Percentiles rank a stretch among this genome's conserved stretches.
Conservation (phyloP, 1,140 invertebrate genomes). For the Solenopsis fugax region DNA sequence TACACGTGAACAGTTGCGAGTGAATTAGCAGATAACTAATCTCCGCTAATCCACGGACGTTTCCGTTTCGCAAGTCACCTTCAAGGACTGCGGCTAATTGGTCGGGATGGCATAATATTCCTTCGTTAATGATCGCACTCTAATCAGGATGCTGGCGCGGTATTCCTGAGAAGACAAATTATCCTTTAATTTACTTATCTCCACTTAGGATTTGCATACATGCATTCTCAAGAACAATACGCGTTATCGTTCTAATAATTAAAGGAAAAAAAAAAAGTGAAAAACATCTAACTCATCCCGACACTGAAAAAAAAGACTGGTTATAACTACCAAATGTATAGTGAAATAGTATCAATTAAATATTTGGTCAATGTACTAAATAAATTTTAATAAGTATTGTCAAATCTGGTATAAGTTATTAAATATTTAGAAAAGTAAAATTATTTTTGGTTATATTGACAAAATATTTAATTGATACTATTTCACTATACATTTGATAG, state of each 20-base stretch:
- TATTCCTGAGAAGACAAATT: not conserved
- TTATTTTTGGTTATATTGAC: no score
- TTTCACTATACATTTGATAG: no score
- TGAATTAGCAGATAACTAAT: conserved; percentile 12
- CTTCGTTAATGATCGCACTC: conserved; percentile 13
- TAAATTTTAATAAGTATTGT: no score
- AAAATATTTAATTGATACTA: no score
- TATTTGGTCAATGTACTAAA: no score
- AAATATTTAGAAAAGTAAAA: no score
- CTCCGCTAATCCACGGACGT: not conserved
- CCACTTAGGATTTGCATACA: not conserved
- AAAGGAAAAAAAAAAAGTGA: not conserved
- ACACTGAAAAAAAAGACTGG: no score
- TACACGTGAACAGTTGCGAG: not conserved
- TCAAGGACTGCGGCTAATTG: conserved; percentile 34
- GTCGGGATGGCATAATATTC: not conserved
- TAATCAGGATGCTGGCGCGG: not conserved
- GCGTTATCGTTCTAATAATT: not conserved
- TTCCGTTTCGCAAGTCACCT: conserved; percentile 19
- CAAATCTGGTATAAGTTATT: no score
- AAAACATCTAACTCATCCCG: not conserved
- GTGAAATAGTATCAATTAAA: no score
- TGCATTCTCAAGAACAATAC: not conserved
- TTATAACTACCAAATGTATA: no score
- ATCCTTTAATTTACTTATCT: not conserved